Base-by-base conservation (phyloP, 2,888 invertebrate genomes). In the Drosophila suboccidentalis region DNA sequence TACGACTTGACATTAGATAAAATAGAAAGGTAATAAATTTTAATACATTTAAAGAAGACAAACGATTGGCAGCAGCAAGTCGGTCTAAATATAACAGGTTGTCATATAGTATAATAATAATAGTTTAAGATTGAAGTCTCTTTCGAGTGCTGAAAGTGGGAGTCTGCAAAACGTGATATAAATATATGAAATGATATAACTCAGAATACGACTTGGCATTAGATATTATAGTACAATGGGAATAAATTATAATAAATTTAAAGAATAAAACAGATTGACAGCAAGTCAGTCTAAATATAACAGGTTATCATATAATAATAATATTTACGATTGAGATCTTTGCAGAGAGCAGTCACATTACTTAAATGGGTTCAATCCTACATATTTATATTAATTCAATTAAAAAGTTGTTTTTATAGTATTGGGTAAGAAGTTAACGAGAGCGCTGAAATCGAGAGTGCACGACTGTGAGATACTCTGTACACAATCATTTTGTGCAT, bases 131-230 rank as follows among this genome's bases (percentile, higher is more conserved):
- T 6, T 26, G 26, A 6, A 29, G 32, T 47, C 17, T 13, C 19
- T 11, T 19, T 34, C 2, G 8, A 19, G 34, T 50, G 34, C 34
- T 36, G 34, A 50, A 38, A 53, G 29, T 13, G 49, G 39, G 53
- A 65, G 22, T 51, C 19, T 38, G 10, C 10, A 15, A 26, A 47
- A 47, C 32, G 38, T 64, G 51, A 53, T 57, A 4, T 19, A 36
- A 58, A 38, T n/a, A n/a, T n/a, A 46, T 11, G 19, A 51, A 61
- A 36, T 38, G 2, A 39, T 22, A 60, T 15, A 49, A 54, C 10
- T 29, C 22, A 22, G 10, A 8, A 22, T 43, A 53, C 11, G 8
- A 57, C 8, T 51, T 57, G 54, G 8, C 38, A 32, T 41, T 41
- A 43, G 15, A 38, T 47, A 47, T 38, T 29, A 29, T 41, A 19